Evolutionary conservation across 2,113 vertebrate species (phyloP).

Genomic region (Corythornis vintsioides): DNA sequence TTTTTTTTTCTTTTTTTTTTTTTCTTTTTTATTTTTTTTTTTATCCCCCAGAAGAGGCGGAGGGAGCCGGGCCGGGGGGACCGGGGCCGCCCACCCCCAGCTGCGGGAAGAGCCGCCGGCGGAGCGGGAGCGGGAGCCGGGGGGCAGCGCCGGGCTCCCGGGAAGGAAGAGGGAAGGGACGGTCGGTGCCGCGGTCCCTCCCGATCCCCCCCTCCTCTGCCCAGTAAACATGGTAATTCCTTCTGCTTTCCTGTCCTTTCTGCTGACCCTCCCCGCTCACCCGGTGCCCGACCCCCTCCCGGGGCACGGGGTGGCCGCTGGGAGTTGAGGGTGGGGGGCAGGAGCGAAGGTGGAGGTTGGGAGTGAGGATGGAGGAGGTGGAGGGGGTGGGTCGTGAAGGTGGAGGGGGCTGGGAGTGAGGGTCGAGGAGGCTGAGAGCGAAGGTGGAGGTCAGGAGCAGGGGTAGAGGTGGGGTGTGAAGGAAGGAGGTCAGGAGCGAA

Average conservation of each 20-base stretch:
- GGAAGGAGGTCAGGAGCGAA: neutral
- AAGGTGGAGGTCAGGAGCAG: too few species aligned
- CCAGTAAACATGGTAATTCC: conserved; percentile 38
- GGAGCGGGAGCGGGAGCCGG: neutral
- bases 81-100: neutral
- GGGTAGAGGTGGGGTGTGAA: neutral
- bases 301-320: neutral
- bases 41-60: neutral
- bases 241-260: neutral
- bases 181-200: neutral
- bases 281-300: neutral
- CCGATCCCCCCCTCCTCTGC: neutral
- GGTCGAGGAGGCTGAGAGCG: neutral
- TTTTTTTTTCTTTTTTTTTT: too few species aligned
- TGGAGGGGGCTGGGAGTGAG: neutral
- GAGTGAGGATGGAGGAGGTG: too few species aligned
- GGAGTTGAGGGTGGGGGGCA: neutral
- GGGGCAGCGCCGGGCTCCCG: neutral
- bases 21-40: neutral
- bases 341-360: neutral
- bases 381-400: neutral
- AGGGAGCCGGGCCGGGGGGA: neutral
- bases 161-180: neutral
- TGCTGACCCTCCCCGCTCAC: neutral
- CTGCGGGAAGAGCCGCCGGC: neutral